Evolutionary conservation across 2,797 vertebrate genomes (phyloP).

Genomic region (Hoplostethus atlanticus): DNA sequence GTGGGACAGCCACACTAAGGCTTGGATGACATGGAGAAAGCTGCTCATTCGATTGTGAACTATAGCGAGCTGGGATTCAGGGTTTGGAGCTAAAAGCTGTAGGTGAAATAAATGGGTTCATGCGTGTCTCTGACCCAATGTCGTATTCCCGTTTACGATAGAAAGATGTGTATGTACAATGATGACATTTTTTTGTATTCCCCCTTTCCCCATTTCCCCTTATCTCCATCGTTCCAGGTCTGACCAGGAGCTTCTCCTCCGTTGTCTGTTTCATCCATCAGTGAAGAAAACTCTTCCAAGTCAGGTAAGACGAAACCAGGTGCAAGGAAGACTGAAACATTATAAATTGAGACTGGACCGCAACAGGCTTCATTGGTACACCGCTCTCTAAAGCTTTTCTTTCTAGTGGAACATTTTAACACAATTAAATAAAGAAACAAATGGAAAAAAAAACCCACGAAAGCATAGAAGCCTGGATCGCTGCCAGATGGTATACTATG

Average conservation of each 20-base stretch:
- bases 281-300: constrained; percentile 39
- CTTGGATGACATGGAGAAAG: constrained; percentile 35
- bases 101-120: constrained; percentile 3
- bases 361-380: no score
- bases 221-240: constrained; percentile 39
- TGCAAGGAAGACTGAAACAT: no score
- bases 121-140: constrained; percentile 9
- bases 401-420: neutral
- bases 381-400: neutral
- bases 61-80: constrained; percentile 3
- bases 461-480: constrained; percentile 27
- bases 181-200: neutral
- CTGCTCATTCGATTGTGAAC: constrained; percentile 24
- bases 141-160: no score
- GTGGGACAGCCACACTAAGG: constrained; percentile 13
- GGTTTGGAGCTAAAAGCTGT: constrained; percentile 2
- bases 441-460: neutral
- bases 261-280: constrained; percentile 30
- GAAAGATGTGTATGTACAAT: neutral
- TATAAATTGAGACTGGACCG: no score
- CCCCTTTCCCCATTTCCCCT: neutral
- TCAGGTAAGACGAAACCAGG: constrained; percentile 35
- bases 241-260: constrained; percentile 46
- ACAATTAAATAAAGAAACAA: neutral
- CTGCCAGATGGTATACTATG: constrained; percentile 41